A percentile compares a stretch with the other conserved stretches of the same genome.
These are phyloP conservation scores for Hylyphantes graminicola DNA, from an alignment of 1,140 invertebrate genomes.

Conservation along the genomic window DNA sequence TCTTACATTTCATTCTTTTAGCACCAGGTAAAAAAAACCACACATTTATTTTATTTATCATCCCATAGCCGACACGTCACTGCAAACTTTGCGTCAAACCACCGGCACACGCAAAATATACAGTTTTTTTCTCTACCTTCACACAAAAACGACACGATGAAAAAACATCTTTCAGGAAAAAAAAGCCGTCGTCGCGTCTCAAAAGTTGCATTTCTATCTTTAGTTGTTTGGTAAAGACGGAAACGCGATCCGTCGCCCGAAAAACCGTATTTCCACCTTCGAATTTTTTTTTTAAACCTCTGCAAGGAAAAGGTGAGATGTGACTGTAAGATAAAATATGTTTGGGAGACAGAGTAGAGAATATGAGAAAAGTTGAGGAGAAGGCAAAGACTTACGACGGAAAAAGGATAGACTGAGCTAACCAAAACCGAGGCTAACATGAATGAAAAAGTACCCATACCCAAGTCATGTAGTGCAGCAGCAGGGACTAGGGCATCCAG, in stretches of 20 bases:
- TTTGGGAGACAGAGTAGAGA: constrained; percentile 16
- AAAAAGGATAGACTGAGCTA: too few species aligned
- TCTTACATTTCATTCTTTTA: too few species aligned
- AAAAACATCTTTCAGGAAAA: constrained; percentile 27
- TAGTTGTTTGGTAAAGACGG: not conserved
- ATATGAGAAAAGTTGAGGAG: too few species aligned
- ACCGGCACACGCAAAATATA: constrained; percentile 6
- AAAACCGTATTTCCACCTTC: constrained; percentile 12
- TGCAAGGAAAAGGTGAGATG: constrained; percentile 17
- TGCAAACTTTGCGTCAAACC: constrained; percentile 26
- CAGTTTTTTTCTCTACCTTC: not conserved
- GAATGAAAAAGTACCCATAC: too few species aligned
- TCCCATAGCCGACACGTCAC: not conserved
- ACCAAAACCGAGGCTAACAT: too few species aligned
- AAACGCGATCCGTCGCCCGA: constrained; percentile 19
- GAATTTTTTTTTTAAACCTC: not conserved
- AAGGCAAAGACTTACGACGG: too few species aligned
- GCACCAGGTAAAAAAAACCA: too few species aligned
- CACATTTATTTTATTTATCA: too few species aligned
- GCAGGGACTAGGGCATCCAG: too few species aligned
- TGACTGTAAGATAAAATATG: constrained; percentile 1
- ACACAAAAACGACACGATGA: not conserved
- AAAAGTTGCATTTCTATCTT: constrained; percentile 13
- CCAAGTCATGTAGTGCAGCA: too few species aligned
- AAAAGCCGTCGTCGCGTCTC: constrained; percentile 6